phyloP scores from a whole-genome alignment of 2,888 invertebrate genomes.

The Dryococelus australis region DNA sequence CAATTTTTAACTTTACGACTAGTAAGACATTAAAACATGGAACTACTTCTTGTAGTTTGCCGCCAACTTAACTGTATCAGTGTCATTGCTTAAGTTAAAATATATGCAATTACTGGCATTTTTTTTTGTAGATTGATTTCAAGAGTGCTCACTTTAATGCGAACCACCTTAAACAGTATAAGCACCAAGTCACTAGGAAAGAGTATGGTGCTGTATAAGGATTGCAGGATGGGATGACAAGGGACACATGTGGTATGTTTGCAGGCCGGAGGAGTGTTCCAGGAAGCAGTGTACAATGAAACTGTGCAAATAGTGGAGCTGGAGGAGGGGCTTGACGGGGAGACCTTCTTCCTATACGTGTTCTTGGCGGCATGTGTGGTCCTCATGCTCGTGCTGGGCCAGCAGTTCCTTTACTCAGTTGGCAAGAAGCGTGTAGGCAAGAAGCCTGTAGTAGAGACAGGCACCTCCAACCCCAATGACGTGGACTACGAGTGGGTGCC shows the following conservation, averaged over 20 bases:
- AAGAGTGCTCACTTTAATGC: no score
- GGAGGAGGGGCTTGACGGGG: slow-evolving; percentile 96
- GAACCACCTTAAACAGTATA: no score
- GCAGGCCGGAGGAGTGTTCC: slow-evolving; percentile 70
- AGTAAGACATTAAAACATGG: no score
- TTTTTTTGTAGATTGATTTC: no score
- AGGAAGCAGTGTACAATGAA: slow-evolving; percentile 97
- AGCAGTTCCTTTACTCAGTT: slow-evolving; percentile 85
- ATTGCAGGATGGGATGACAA: no score
- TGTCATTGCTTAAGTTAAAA: no score
- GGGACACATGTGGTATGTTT: slow-evolving; percentile 30
- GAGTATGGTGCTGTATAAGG: no score
- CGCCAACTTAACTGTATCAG: no score
- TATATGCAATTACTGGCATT: no score
- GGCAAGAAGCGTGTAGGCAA: slow-evolving; percentile 73
- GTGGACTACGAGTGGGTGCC: slow-evolving; percentile 99
- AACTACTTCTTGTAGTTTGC: no score
- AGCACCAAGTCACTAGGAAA: no score
- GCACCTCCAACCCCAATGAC: slow-evolving; percentile 86
- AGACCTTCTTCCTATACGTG: slow-evolving; percentile 97
- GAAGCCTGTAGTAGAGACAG: slow-evolving; percentile 79
- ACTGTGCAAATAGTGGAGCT: slow-evolving; percentile 95
- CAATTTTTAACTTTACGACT: no score
- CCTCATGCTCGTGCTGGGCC: slow-evolving; percentile 85
- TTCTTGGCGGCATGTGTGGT: slow-evolving; percentile 91